Conservation (phyloP, 1,140 invertebrate species). For the Neodiprion virginianus region DNA sequence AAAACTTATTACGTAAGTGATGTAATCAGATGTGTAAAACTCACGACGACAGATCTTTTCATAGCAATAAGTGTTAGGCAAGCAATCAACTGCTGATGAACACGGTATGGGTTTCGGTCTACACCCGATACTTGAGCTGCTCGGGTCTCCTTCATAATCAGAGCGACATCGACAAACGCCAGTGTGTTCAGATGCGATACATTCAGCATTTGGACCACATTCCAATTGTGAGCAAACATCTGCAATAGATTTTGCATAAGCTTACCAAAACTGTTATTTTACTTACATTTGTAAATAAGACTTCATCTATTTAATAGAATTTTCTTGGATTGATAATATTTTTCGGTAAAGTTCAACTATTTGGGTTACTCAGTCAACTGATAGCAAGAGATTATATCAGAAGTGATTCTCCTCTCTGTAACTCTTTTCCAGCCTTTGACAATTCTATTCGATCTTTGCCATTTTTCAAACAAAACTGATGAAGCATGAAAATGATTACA, state of each 20-base stretch:
- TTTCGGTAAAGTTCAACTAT: background rate
- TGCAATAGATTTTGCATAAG: conserved; percentile 42
- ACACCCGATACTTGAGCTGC: conserved; percentile 75
- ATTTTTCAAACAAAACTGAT: no score
- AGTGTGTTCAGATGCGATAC: conserved; percentile 73
- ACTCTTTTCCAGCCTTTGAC: no score
- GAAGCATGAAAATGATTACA: no score
- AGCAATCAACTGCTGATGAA: conserved; percentile 74
- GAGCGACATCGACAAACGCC: conserved; percentile 78
- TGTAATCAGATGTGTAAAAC: conserved; percentile 37
- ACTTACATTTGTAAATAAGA: conserved; percentile 15
- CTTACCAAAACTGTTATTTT: background rate
- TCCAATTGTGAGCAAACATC: conserved; percentile 77
- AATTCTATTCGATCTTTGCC: no score
- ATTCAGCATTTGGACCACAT: conserved; percentile 87
- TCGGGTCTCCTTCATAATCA: conserved; percentile 80
- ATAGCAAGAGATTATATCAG: no score
- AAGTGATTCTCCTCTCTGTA: no score
- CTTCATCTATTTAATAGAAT: conserved; percentile 2
- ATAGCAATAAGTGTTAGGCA: conserved; percentile 81
- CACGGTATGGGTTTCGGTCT: conserved; percentile 77
- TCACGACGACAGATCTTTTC: conserved; percentile 81
- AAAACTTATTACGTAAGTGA: conserved; percentile 21
- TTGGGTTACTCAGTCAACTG: no score
- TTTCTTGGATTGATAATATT: background rate